Conservation (phyloP, 2,888 invertebrate genomes). For the Spisula solida region DNA sequence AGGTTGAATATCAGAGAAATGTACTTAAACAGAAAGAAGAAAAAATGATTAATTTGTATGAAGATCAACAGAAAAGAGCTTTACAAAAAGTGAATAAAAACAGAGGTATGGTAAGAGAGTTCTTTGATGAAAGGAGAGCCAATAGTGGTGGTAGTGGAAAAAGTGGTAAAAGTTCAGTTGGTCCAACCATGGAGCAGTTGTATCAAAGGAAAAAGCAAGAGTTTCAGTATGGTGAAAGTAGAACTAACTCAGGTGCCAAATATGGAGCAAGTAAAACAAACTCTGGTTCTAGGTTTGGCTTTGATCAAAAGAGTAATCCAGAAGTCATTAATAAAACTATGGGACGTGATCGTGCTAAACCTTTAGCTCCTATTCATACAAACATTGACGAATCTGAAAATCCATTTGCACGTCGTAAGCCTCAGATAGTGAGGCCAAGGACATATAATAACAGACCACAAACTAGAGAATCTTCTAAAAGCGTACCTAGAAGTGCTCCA, state of each 20-base stretch:
- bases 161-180: constrained; percentile 22
- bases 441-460: constrained; percentile 58
- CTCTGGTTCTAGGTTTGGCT: background rate
- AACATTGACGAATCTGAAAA: constrained; percentile 49
- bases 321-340: background rate
- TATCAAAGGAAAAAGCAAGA: constrained; percentile 71
- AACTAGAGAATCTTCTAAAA: constrained; percentile 49
- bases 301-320: background rate
- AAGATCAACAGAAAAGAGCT: constrained; percentile 77
- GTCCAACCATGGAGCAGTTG: constrained; percentile 77
- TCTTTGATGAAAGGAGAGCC: constrained; percentile 76
- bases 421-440: constrained; percentile 74
- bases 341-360: constrained; percentile 80
- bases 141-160: constrained; percentile 54
- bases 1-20: constrained; percentile 80
- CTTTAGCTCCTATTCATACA: constrained; percentile 78
- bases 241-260: constrained; percentile 7
- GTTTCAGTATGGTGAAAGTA: constrained; percentile 6
- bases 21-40: constrained; percentile 83
- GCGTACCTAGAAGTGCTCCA: constrained; percentile 70
- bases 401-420: constrained; percentile 67
- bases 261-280: background rate
- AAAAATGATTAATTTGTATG: constrained; percentile 80
- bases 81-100: constrained; percentile 71
- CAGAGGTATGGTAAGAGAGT: constrained; percentile 70